Base-by-base conservation (phyloP, 2,888 invertebrate genomes). In the Melitaea athalia region DNA sequence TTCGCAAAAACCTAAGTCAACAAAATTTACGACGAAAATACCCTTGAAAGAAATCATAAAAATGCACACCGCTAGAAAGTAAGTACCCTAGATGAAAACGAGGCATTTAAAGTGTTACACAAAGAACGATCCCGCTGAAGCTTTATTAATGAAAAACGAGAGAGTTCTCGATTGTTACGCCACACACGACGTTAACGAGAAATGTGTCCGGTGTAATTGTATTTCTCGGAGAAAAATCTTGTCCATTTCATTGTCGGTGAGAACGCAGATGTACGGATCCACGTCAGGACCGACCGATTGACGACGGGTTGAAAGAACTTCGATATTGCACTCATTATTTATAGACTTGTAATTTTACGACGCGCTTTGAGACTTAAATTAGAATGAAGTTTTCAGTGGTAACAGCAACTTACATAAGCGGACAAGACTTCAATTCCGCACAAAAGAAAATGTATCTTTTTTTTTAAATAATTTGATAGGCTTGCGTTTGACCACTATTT, bases 191-290 rank as follows among this genome's bases (percentile, higher is more conserved):
- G 75, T 76, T 78, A 79, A 81, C 82, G 84, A 85, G 82, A 86
- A 87, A 84, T 83, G 81, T 83, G 84, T 80, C 79, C 77, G 81
- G 82, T 85, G 85, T 87, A 87, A 90, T 88, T 88, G 85, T 87
- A 87, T 86, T 88, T 85, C 85, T 79, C 77, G 73, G 81, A 85
- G 89, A 89, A 85, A 89, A 89, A 89, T 88, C 80, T 84, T 79
- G 80, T 82, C 84, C 84, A 87, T 86, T 89, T 86, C 86, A 88
- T 86, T 85, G 83, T 81, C 70, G 72, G 72, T 53, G 64, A 72
- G 69, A 72, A 61, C 73, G 64, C 68, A 69, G 11, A 57, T 45
- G 63, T 64, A 47, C 47, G 57, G 45, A 67, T 69, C 64, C 64
- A 61, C 63, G 55, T 59, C 59, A 43, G 64, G 63, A 53, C 66